These are phyloP conservation scores for Chalcis sispes DNA, from an alignment of 2,888 invertebrate genomes.

Conservation along the genomic window DNA sequence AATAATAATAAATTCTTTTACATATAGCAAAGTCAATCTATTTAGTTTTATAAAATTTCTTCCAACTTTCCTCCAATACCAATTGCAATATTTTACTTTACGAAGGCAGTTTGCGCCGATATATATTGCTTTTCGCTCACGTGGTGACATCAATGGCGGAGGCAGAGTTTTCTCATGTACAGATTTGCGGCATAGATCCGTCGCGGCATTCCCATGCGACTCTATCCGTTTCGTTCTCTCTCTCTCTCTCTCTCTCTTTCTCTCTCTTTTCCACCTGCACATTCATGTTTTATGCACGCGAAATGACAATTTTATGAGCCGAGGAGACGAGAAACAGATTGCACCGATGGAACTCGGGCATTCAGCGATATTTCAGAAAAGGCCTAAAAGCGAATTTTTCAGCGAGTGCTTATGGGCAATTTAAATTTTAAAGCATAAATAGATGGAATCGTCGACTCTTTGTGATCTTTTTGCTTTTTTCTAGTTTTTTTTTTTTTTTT, in stretches of 20 bases:
- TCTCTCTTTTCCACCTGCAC: slow-evolving; percentile 40
- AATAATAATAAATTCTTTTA: too few relatives aligned
- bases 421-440: slow-evolving; percentile 58
- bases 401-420: slow-evolving; percentile 53
- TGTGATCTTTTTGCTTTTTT: background rate
- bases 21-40: too few relatives aligned
- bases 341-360: slow-evolving; percentile 59
- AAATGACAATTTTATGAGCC: slow-evolving; percentile 71
- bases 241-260: slow-evolving; percentile 33
- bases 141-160: background rate
- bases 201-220: slow-evolving; percentile 63
- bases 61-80: too few relatives aligned
- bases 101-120: too few relatives aligned
- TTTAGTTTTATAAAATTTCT: too few relatives aligned
- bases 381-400: slow-evolving; percentile 57
- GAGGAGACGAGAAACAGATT: slow-evolving; percentile 65
- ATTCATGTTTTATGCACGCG: slow-evolving; percentile 73
- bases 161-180: slow-evolving; percentile 59
- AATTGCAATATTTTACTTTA: too few relatives aligned
- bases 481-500: slow-evolving; percentile 12
- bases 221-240: slow-evolving; percentile 9
- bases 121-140: background rate
- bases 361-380: slow-evolving; percentile 45
- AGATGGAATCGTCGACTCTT: slow-evolving; percentile 47
- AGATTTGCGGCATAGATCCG: slow-evolving; percentile 64